phyloP scores from a whole-genome alignment of 2,888 invertebrate species.

The Helleia helle region DNA sequence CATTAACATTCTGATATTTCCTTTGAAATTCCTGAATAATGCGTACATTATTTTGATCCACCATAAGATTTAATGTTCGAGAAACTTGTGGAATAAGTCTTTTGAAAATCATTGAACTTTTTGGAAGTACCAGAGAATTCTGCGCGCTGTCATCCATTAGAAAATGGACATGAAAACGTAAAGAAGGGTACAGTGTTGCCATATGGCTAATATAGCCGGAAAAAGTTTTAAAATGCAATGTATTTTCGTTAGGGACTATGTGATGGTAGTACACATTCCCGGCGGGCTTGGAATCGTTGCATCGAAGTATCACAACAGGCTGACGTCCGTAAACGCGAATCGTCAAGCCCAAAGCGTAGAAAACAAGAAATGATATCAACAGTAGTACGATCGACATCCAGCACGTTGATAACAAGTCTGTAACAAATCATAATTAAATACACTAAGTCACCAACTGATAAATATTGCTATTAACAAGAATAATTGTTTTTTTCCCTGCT shows the following conservation, averaged over 20 bases:
- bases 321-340: constrained; percentile 40
- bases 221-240: constrained; percentile 34
- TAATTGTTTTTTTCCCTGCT: not conserved
- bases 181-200: constrained; percentile 38
- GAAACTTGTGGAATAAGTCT: constrained; percentile 30
- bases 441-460: not conserved
- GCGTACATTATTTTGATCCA: constrained; percentile 30
- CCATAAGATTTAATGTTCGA: constrained; percentile 22
- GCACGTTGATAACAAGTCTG: constrained; percentile 56
- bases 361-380: constrained; percentile 46
- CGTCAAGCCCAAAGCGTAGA: constrained; percentile 45
- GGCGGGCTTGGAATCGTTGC: constrained; percentile 35
- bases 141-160: constrained; percentile 45
- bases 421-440: constrained; percentile 22
- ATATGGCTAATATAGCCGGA: constrained; percentile 43
- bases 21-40: constrained; percentile 38
- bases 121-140: constrained; percentile 15
- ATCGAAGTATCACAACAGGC: constrained; percentile 36
- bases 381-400: constrained; percentile 56
- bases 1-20: constrained; percentile 51
- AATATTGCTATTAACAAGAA: not conserved
- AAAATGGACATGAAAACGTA: constrained; percentile 45
- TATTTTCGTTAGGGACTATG: constrained; percentile 34
- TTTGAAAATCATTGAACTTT: constrained; percentile 33
- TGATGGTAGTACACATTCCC: constrained; percentile 49